phyloP scores from a whole-genome alignment of 2,113 vertebrate genomes.

The Mustela lutreola region DNA sequence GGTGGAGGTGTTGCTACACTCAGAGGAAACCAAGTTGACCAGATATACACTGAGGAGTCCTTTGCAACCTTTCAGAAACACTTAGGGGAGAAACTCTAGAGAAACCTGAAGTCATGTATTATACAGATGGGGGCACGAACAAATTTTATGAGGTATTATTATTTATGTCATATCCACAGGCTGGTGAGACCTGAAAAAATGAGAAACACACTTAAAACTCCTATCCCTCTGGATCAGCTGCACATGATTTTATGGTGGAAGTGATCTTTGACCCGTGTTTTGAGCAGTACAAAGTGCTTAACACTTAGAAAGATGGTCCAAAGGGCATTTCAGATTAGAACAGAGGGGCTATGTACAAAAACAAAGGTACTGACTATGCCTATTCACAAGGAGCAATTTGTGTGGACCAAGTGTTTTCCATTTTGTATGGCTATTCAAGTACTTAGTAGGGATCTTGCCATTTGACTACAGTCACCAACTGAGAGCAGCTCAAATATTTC shows the following conservation, averaged over 20 bases:
- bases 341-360: neutral
- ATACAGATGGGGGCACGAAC: neutral
- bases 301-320: neutral
- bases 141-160: neutral
- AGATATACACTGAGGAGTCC: neutral
- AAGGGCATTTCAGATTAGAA: neutral
- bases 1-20: neutral
- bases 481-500: constrained; percentile 9
- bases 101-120: neutral
- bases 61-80: constrained; percentile 14
- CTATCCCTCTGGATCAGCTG: neutral
- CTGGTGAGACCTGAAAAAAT: neutral
- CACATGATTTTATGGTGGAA: neutral
- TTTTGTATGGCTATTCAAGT: neutral
- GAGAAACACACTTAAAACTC: neutral
- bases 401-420: constrained; percentile 13
- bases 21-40: neutral
- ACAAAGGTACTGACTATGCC: neutral
- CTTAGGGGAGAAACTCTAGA: neutral
- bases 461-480: neutral
- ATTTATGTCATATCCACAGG: neutral
- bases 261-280: neutral
- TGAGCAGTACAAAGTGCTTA: constrained; percentile 18
- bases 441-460: neutral
- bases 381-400: neutral